These are phyloP conservation scores for Cryptoprocta ferox DNA, from an alignment of 2,797 vertebrate genomes.

Conservation along the genomic window DNA sequence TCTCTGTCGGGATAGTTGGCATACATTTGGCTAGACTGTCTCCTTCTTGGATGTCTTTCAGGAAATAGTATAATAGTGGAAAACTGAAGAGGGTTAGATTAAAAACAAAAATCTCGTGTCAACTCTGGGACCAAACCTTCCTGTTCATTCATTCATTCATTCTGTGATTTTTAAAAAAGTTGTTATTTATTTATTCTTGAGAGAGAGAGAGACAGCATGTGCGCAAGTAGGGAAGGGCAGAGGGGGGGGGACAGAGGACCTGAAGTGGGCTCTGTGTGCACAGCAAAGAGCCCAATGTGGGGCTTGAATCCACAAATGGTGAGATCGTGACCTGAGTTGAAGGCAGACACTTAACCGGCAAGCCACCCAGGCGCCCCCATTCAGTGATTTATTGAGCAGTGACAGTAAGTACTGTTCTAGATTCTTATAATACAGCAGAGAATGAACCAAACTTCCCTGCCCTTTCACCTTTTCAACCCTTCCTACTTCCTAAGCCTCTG, in stretches of 20 bases:
- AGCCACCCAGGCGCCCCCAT: not conserved
- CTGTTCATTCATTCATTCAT: not conserved
- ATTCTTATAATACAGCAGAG: not conserved
- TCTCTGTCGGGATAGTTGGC: not conserved
- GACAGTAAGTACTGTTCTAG: not conserved
- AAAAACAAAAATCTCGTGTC: not conserved
- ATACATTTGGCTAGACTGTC: not conserved
- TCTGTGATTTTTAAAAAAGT: too few relatives aligned
- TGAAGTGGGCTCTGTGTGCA: too few relatives aligned
- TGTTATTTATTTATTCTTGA: too few relatives aligned
- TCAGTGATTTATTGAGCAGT: not conserved
- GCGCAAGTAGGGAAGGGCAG: too few relatives aligned
- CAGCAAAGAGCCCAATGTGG: too few relatives aligned
- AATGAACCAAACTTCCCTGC: not conserved
- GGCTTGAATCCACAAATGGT: too few relatives aligned
- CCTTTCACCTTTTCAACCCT: not conserved
- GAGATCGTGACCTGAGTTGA: too few relatives aligned
- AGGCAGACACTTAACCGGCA: too few relatives aligned
- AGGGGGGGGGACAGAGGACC: too few relatives aligned
- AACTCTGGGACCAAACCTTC: not conserved
- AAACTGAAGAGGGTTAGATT: not conserved
- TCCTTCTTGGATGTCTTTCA: not conserved
- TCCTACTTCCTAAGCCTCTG: not conserved
- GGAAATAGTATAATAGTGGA: not conserved
- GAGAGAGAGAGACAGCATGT: too few relatives aligned